phyloP scores from a whole-genome alignment of 2,113 vertebrate genomes.

The Neolamprologus sp. region DNA sequence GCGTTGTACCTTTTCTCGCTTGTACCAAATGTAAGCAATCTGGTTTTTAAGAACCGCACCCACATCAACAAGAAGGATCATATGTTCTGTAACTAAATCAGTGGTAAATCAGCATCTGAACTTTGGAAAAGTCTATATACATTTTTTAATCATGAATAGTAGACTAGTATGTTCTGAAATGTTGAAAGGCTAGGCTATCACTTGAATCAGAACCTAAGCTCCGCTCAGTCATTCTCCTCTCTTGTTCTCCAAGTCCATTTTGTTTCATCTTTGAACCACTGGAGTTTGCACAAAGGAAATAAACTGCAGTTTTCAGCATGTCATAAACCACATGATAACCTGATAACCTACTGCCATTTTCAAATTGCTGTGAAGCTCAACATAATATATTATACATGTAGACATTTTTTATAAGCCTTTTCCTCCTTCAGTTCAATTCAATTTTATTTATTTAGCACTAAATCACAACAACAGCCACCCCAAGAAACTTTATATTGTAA shows the following conservation, averaged over 20 bases:
- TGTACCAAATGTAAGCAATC: neutral
- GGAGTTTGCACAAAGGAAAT: neutral
- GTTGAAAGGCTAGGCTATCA: neutral
- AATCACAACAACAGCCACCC: neutral
- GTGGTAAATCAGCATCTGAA: neutral
- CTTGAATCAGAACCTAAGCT: neutral
- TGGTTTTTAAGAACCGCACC: neutral
- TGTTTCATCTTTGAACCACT: neutral
- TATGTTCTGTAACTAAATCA: neutral
- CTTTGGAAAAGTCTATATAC: neutral
- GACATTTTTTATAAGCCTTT: neutral
- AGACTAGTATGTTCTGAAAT: neutral
- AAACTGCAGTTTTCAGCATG: neutral
- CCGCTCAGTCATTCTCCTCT: neutral
- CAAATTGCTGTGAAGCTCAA: neutral
- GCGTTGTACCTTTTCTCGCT: too few relatives aligned
- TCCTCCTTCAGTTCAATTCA: neutral
- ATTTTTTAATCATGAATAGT: neutral
- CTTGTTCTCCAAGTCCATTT: neutral
- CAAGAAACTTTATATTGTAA: neutral
- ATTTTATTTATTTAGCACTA: neutral
- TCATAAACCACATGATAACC: neutral
- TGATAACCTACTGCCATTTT: neutral
- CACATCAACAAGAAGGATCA: neutral
- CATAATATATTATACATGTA: neutral